A percentile compares a stretch with the other conserved stretches of the same genome.
These are phyloP conservation scores for Andrena flavipes DNA, from an alignment of 2,888 invertebrate species.

Conservation along the genomic window DNA sequence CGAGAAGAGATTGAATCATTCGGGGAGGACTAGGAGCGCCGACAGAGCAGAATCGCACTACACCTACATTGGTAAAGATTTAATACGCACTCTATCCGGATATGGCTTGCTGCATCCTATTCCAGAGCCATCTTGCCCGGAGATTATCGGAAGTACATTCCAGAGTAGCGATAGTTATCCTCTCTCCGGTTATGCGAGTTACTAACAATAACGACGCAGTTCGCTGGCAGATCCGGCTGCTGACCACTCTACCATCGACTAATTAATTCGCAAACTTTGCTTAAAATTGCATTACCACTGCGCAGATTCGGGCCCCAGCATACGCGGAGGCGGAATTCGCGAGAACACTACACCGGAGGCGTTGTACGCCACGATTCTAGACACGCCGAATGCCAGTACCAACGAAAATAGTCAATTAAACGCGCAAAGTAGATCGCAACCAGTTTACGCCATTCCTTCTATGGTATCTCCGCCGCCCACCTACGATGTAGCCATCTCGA, in stretches of 20 bases:
- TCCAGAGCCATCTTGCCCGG: too few relatives aligned
- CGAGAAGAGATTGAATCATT: slow-evolving; percentile 78
- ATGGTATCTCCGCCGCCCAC: slow-evolving; percentile 84
- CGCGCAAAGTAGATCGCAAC: slow-evolving; percentile 72
- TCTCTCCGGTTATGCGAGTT: too few relatives aligned
- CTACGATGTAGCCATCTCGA: slow-evolving; percentile 82
- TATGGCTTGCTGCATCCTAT: too few relatives aligned
- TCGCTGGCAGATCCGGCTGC: too few relatives aligned
- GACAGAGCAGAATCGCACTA: slow-evolving; percentile 82
- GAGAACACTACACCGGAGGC: slow-evolving; percentile 79
- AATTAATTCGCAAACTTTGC: not conserved
- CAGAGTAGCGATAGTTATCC: too few relatives aligned
- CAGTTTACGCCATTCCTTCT: slow-evolving; percentile 80
- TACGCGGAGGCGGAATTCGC: slow-evolving; percentile 75
- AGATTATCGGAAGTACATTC: too few relatives aligned
- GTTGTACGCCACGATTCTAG: slow-evolving; percentile 80
- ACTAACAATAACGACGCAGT: too few relatives aligned
- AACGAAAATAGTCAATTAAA: slow-evolving; percentile 70
- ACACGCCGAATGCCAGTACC: slow-evolving; percentile 69
- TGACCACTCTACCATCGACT: not conserved
- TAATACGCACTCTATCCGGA: too few relatives aligned
- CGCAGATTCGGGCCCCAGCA: slow-evolving; percentile 80
- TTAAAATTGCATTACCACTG: not conserved
- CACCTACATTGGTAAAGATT: slow-evolving; percentile 79
- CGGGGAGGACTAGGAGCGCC: slow-evolving; percentile 81